Percentiles rank a stretch among this genome's conserved stretches.
Evolutionary conservation across 2,797 vertebrate species (phyloP).

Genomic region (Hemitrygon akajei): DNA sequence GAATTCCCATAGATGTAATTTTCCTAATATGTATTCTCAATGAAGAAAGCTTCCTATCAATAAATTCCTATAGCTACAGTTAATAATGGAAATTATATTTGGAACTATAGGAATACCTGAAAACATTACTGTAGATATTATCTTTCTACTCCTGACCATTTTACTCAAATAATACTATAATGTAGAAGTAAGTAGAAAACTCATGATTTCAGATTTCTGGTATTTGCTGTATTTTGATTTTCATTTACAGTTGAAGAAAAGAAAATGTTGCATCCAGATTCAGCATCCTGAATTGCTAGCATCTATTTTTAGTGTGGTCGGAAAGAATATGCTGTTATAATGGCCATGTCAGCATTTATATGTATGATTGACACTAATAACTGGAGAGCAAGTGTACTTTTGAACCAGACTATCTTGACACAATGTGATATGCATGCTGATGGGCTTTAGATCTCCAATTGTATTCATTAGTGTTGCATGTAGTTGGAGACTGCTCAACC

Average conservation of each 20-base stretch:
- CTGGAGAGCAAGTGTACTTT: neutral
- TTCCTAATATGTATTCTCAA: neutral
- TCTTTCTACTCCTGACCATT: neutral
- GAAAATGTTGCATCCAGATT: neutral
- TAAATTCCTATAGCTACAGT: neutral
- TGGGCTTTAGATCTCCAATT: neutral
- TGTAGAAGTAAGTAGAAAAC: no score
- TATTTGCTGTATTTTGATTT: no score
- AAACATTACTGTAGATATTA: neutral
- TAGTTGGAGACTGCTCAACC: neutral
- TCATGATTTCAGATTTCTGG: no score
- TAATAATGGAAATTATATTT: slow-evolving; percentile 8
- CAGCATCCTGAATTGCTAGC: neutral
- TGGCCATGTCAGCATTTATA: neutral
- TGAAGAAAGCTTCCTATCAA: no score
- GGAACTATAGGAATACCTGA: neutral
- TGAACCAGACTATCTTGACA: slow-evolving; percentile 13
- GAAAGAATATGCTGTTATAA: neutral
- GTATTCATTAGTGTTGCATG: neutral
- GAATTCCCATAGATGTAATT: neutral
- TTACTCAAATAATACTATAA: neutral
- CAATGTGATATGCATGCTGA: neutral
- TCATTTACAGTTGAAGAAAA: no score
- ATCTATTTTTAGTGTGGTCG: slow-evolving; percentile 10
- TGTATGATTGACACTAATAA: slow-evolving; percentile 24